phyloP scores from a whole-genome alignment of 35 echinoderm and acorn worm genomes.

The Lytechinus pictus region DNA sequence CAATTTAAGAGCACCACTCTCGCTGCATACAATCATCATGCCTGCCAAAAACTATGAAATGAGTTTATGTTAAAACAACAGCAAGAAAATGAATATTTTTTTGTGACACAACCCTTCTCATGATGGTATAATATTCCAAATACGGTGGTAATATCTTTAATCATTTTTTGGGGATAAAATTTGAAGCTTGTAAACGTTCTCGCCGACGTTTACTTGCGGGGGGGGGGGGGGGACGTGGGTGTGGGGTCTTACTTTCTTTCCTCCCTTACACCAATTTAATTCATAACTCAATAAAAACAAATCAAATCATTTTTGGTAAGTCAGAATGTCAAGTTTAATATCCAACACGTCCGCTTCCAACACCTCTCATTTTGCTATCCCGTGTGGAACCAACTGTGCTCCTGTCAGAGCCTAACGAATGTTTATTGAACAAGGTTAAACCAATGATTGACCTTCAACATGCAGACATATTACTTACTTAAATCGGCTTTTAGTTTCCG shows the following conservation, averaged over 20 bases:
- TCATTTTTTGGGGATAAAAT: no score
- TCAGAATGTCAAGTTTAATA: not conserved
- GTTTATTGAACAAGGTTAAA: slow-evolving; percentile 33
- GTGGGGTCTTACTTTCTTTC: not conserved
- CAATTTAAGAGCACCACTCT: no score
- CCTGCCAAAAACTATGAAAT: no score
- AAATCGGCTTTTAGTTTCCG: slow-evolving; percentile 37
- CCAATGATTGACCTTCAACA: not conserved
- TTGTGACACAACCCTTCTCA: no score
- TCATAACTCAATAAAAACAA: not conserved
- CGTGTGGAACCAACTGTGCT: not conserved
- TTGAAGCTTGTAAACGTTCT: no score
- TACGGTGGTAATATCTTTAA: no score
- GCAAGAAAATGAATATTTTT: no score
- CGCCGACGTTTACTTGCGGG: no score
- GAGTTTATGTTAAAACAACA: no score
- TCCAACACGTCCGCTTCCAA: not conserved
- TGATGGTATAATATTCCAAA: no score
- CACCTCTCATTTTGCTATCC: not conserved
- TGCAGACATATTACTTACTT: not conserved
- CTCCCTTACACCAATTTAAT: not conserved
- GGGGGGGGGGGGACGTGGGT: no score
- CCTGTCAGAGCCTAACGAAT: slow-evolving; percentile 9
- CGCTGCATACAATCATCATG: no score
- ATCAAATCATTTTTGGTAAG: not conserved